A percentile compares a stretch with the other conserved stretches of the same genome.
Conservation (phyloP, 1,140 invertebrate genomes). For the Leucophenga varia region DNA sequence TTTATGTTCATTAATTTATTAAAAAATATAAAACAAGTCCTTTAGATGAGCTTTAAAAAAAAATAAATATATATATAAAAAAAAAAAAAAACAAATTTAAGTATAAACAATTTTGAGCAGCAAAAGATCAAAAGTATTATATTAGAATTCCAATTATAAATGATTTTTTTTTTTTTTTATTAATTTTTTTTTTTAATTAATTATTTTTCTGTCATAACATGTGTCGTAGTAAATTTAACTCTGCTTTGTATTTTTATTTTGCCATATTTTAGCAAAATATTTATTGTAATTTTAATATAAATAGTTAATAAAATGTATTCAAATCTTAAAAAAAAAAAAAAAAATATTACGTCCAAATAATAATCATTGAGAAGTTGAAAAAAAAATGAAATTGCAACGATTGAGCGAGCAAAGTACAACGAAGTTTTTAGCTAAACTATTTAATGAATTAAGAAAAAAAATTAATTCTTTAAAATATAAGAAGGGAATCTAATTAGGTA, state of each 20-base stretch:
- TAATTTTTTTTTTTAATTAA: constrained; percentile 1
- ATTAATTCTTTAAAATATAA: too few relatives aligned
- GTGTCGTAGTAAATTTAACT: constrained; percentile 42
- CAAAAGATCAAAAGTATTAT: constrained; percentile 49
- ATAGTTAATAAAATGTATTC: constrained; percentile 21
- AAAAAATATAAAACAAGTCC: too few relatives aligned
- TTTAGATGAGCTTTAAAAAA: too few relatives aligned
- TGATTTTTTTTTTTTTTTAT: constrained; percentile 13
- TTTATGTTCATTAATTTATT: too few relatives aligned
- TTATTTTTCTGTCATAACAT: constrained; percentile 32
- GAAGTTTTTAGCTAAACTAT: too few relatives aligned
- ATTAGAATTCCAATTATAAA: constrained; percentile 43
- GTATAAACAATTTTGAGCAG: too few relatives aligned
- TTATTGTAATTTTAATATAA: too few relatives aligned
- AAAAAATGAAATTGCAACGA: too few relatives aligned
- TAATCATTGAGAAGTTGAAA: too few relatives aligned
- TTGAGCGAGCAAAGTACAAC: too few relatives aligned
- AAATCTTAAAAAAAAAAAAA: constrained; percentile 21
- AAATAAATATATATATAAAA: neutral
- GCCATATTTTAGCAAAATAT: constrained; percentile 27
- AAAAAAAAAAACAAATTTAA: constrained; percentile 15
- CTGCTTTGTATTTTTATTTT: constrained; percentile 34
- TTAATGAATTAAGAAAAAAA: too few relatives aligned
- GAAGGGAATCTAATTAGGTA: too few relatives aligned
- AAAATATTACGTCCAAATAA: neutral